Conservation (phyloP, 2,888 invertebrate genomes). For the Brenthis ino region DNA sequence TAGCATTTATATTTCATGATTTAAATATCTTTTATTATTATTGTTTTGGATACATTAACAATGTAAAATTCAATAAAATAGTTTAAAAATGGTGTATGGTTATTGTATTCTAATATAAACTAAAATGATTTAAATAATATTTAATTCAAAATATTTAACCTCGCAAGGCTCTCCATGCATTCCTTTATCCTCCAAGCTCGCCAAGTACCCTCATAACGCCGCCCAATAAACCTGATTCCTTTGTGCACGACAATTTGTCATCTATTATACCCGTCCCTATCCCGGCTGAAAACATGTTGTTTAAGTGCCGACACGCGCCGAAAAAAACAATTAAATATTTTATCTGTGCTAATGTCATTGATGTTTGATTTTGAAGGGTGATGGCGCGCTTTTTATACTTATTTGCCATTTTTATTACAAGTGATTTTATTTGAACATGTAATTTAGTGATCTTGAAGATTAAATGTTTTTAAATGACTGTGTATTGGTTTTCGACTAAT, state of each 20-base stretch:
- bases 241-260: constrained; percentile 78
- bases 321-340: constrained; percentile 71
- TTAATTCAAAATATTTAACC: constrained; percentile 8
- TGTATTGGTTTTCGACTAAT: too few species aligned
- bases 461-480: background rate
- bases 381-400: constrained; percentile 6
- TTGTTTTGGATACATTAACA: too few species aligned
- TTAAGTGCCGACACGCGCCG: constrained; percentile 71
- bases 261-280: constrained; percentile 58
- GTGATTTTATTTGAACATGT: constrained; percentile 4
- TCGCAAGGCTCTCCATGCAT: constrained; percentile 42
- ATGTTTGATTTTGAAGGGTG: constrained; percentile 37
- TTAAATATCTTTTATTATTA: too few species aligned
- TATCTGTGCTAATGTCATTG: constrained; percentile 52
- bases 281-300: constrained; percentile 57
- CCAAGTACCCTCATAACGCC: constrained; percentile 74
- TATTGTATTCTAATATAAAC: too few species aligned
- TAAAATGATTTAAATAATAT: background rate
- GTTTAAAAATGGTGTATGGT: too few species aligned
- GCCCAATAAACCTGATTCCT: constrained; percentile 78
- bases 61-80: too few species aligned
- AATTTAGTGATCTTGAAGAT: background rate
- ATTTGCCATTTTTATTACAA: background rate
- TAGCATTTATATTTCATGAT: too few species aligned
- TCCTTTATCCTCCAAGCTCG: constrained; percentile 53